Base-by-base conservation (phyloP, 2,113 vertebrate species). In the Nettapus auritus region DNA sequence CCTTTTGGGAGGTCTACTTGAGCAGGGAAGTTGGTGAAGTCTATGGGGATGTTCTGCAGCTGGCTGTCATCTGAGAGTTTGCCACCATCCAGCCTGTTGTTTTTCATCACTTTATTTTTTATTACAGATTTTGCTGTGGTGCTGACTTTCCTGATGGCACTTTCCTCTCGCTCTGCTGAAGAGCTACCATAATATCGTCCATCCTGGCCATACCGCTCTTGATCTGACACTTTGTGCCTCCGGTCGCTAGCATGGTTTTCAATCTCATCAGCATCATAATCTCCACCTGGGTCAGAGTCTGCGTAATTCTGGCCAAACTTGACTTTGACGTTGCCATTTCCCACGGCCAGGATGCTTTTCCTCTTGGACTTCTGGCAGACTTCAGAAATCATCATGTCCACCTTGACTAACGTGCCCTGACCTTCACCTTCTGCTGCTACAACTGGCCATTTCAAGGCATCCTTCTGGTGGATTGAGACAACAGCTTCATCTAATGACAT, bases 341-440 rank as follows among this genome's bases (percentile, higher is more conserved):
- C 99, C 1, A 98, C 98, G 0, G 99, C 99, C 93, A 99, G 97
- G 53, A 99, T 56, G 12, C 99, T 99, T 36, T 99, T 99, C 20
- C 99, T 98, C 88, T 99, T 99, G 93, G 98, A 99, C 84, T 99
- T 99, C 56, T 99, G 99, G 95, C 99, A 99, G 64, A 97, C 71
- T 91, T 99, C 99, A 0, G 98, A 98, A n/a, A 99, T 99, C 52
- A 98, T 98, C 98, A 99, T 98, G 93, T 99, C 99, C 63, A 99
- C 98, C 38, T 98, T 98, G 93, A 99, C 93, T 92, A 99, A 97
- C 0, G 97, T 84, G 2, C 99, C 99, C 95, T 99, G 99, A 42
- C 99, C 99, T 93, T 99, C 99, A 0, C 98, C 98, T 93, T 99
- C 98, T 0, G 99, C 99, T 46, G 97, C 97, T 75, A 99, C 98